phyloP scores from a whole-genome alignment of 1,140 invertebrate species.

The Drosophila subobscura region DNA sequence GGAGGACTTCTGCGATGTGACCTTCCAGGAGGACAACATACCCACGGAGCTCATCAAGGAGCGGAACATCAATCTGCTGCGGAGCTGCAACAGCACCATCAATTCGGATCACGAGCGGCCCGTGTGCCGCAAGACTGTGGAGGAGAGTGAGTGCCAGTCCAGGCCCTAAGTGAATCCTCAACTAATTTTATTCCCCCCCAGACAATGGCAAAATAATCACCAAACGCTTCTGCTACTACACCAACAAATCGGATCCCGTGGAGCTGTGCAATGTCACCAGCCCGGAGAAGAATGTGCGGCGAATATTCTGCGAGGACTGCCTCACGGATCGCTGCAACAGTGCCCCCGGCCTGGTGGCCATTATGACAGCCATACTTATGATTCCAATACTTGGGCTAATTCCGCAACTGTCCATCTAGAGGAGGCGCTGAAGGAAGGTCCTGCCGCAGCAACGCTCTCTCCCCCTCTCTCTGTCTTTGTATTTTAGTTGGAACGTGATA shows the following conservation, averaged over 20 bases:
- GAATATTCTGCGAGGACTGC: constrained; percentile 81
- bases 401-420: constrained; percentile 44
- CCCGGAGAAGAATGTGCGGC: constrained; percentile 76
- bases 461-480: neutral
- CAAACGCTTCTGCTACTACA: constrained; percentile 82
- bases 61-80: constrained; percentile 68
- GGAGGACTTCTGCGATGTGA: constrained; percentile 74
- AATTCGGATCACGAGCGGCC: constrained; percentile 75
- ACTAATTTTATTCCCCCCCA: constrained; percentile 18
- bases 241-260: constrained; percentile 75
- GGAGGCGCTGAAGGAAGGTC: neutral
- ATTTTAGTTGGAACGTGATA: constrained; percentile 76
- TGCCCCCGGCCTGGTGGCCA: constrained; percentile 30
- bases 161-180: too few species aligned
- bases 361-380: constrained; percentile 43
- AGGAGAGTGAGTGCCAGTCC: constrained; percentile 57
- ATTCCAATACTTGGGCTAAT: constrained; percentile 46
- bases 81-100: constrained; percentile 74
- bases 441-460: constrained; percentile 9
- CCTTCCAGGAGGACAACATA: constrained; percentile 76
- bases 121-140: constrained; percentile 80
- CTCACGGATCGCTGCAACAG: constrained; percentile 72
- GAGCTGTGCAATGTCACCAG: constrained; percentile 68
- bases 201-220: constrained; percentile 73
- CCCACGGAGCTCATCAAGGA: constrained; percentile 68